A percentile compares a stretch with the other conserved stretches of the same genome.
phyloP scores from a whole-genome alignment of 2,113 vertebrate species.

The Spea bombifrons region DNA sequence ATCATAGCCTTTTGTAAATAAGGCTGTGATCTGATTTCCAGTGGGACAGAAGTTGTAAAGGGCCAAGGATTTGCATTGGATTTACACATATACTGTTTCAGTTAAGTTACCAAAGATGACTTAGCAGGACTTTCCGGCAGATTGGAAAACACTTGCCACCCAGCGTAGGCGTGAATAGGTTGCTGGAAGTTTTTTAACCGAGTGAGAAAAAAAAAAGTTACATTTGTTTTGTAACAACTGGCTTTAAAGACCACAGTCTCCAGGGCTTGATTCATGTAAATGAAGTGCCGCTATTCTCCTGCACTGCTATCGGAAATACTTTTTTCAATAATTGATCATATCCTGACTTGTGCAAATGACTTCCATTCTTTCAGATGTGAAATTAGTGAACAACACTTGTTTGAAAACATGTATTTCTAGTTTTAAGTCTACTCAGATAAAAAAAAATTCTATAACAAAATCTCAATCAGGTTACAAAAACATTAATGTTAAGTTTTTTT shows the following conservation, averaged over 20 bases:
- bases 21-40: conserved; percentile 86
- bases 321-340: conserved; percentile 28
- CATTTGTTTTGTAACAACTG: conserved; percentile 65
- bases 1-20: conserved; percentile 84
- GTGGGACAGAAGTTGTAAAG: conserved; percentile 77
- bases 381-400: conserved; percentile 25
- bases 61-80: conserved; percentile 84
- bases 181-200: conserved; percentile 52
- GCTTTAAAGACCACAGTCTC: conserved; percentile 68
- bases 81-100: conserved; percentile 97
- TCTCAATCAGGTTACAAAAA: neutral
- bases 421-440: conserved; percentile 5
- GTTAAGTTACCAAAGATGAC: conserved; percentile 80
- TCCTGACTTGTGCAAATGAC: conserved; percentile 27
- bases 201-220: conserved; percentile 63
- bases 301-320: conserved; percentile 23
- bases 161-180: conserved; percentile 56
- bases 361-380: conserved; percentile 28
- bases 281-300: conserved; percentile 5
- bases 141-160: conserved; percentile 73
- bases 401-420: conserved; percentile 17
- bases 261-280: conserved; percentile 65
- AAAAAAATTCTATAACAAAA: conserved; percentile 5
- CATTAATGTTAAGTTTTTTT: neutral
- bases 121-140: conserved; percentile 72